These are phyloP conservation scores for Tor tambroides DNA, from an alignment of 2,113 vertebrate genomes.

Conservation along the genomic window DNA sequence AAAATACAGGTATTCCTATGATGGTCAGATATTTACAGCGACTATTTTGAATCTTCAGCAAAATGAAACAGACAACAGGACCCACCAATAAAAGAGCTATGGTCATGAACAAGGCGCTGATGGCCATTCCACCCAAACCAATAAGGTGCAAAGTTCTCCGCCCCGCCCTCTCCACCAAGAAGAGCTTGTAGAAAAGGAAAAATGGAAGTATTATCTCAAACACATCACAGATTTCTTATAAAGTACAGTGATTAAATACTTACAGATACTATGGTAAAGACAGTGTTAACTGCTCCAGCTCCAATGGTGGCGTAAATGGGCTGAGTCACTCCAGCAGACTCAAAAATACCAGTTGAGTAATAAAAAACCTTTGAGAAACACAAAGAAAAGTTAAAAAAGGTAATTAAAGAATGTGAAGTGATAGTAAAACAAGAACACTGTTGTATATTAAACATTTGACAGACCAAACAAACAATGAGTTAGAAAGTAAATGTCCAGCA, in stretches of 20 bases:
- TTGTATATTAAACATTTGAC: background rate
- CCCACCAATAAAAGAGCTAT: slow-evolving; percentile 82
- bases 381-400: background rate
- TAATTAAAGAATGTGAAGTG: background rate
- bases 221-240: background rate
- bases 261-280: slow-evolving; percentile 94
- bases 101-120: slow-evolving; percentile 85
- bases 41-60: background rate
- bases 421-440: background rate
- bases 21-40: background rate
- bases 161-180: slow-evolving; percentile 91
- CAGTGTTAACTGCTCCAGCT: slow-evolving; percentile 86
- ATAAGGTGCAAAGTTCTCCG: slow-evolving; percentile 89
- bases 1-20: background rate
- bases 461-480: background rate
- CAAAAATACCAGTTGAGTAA: slow-evolving; percentile 93
- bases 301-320: slow-evolving; percentile 94
- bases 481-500: background rate
- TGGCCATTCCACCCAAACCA: slow-evolving; percentile 90
- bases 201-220: background rate
- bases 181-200: slow-evolving; percentile 76
- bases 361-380: slow-evolving; percentile 86
- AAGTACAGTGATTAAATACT: slow-evolving; percentile 61
- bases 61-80: slow-evolving; percentile 8
- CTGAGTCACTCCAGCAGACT: slow-evolving; percentile 82